Conservation (phyloP, 2,888 invertebrate species). For the Hydraecia micacea region DNA sequence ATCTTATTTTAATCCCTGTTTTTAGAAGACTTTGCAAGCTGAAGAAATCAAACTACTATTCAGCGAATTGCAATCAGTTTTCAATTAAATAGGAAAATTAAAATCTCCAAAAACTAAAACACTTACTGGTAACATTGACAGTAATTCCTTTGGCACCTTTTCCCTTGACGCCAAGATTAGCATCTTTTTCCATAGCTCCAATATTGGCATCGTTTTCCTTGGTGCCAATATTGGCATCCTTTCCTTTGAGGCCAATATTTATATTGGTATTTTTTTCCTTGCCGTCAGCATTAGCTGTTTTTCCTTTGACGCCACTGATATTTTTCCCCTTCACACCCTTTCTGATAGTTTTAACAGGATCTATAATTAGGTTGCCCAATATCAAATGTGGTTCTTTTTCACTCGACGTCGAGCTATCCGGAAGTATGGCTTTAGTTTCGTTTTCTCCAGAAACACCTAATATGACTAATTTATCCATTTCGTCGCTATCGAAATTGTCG, state of each 20-base stretch:
- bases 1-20: background rate
- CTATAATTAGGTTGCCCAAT: background rate
- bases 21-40: no score
- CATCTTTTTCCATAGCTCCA: background rate
- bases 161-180: background rate
- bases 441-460: background rate
- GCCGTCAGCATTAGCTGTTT: background rate
- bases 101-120: background rate
- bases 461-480: background rate
- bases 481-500: background rate
- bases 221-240: background rate
- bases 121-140: slow-evolving; percentile 28
- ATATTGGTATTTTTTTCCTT: background rate
- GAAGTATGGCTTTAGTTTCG: background rate
- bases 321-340: background rate
- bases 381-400: background rate
- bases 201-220: background rate
- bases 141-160: background rate
- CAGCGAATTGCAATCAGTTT: background rate
- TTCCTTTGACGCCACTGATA: background rate
- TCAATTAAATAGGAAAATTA: background rate
- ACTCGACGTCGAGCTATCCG: background rate
- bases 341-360: background rate
- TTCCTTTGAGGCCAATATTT: background rate
- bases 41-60: background rate